Evolutionary conservation across 2,888 invertebrate genomes (phyloP).

Genomic region (Molorchus minor): DNA sequence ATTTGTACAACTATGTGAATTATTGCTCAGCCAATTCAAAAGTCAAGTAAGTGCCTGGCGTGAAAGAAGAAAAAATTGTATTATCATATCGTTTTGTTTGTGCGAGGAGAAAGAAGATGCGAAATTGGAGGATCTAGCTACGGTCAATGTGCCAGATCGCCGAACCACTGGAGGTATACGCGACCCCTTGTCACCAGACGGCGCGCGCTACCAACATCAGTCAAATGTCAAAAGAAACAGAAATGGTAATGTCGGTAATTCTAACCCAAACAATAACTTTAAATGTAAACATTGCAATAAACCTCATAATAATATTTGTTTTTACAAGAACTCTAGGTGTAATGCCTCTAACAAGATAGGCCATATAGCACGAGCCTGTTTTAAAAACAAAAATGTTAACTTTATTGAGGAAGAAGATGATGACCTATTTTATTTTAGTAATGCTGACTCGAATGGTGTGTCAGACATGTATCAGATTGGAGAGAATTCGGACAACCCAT

Average conservation of each 20-base stretch:
- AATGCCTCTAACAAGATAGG: slow-evolving; percentile 24
- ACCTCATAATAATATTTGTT: slow-evolving; percentile 14
- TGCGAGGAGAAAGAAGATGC: background rate
- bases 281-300: slow-evolving; percentile 14
- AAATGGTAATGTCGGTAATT: background rate
- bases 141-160: background rate
- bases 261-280: background rate
- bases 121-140: background rate
- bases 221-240: background rate
- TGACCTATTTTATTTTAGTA: background rate
- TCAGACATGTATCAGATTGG: no score
- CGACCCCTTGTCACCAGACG: background rate
- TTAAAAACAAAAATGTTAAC: background rate
- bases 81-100: no score
- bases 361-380: slow-evolving; percentile 17
- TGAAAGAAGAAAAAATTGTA: no score
- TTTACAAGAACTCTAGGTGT: slow-evolving; percentile 18
- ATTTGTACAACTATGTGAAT: no score
- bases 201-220: background rate
- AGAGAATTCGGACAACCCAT: no score
- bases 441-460: no score
- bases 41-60: no score
- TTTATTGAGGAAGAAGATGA: background rate
- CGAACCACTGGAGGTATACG: background rate
- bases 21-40: no score